Conservation (phyloP, 2,797 vertebrate species). For the Helostoma temminkii region DNA sequence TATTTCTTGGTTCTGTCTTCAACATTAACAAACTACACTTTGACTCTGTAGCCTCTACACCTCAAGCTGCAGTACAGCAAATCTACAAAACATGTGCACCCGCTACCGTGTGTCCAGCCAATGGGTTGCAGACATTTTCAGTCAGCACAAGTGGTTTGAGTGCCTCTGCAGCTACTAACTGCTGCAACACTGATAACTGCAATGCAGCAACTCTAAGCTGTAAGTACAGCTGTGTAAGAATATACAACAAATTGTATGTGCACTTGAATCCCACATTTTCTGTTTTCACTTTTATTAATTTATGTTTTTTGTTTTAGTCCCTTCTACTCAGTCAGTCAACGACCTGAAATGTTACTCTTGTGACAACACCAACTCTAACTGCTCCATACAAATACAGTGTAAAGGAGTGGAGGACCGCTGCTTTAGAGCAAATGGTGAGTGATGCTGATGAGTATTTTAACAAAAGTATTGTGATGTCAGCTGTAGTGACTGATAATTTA, state of each 20-base stretch:
- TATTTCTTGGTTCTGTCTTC: too few species aligned
- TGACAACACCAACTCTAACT: not conserved
- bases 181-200: slow-evolving; percentile 51
- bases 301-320: slow-evolving; percentile 21
- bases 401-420: not conserved
- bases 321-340: accelerated
- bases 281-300: not conserved
- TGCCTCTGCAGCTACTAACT: not conserved
- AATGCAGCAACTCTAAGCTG: not conserved
- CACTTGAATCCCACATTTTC: accelerated
- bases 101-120: slow-evolving; percentile 8
- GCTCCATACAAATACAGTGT: not conserved
- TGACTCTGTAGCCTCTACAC: slow-evolving; percentile 7
- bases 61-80: accelerated
- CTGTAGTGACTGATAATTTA: too few species aligned
- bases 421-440: slow-evolving; percentile 3
- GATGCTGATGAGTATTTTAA: too few species aligned
- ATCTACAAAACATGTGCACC: slow-evolving; percentile 31
- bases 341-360: not conserved
- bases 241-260: not conserved
- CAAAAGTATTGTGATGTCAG: too few species aligned
- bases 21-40: not conserved
- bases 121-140: slow-evolving; percentile 8
- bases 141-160: not conserved
- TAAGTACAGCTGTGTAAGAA: slow-evolving; percentile 13